A percentile compares a stretch with the other conserved stretches of the same genome.
These are phyloP conservation scores for Dendrocopos noguchii DNA, from an alignment of 2,113 vertebrate species.

Conservation along the genomic window DNA sequence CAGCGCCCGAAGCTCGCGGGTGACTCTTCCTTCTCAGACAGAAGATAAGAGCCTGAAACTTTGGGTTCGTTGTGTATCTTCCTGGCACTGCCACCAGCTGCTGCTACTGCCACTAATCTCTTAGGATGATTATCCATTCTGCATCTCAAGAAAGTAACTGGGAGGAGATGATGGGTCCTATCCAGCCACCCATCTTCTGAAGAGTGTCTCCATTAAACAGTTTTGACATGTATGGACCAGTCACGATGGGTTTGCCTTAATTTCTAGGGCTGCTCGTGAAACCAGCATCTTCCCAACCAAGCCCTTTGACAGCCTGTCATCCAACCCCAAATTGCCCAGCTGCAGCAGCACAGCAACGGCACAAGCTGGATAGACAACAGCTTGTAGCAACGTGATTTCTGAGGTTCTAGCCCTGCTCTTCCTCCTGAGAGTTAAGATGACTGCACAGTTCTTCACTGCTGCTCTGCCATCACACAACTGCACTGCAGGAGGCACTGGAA, in stretches of 20 bases:
- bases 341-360: neutral
- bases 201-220: neutral
- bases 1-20: neutral
- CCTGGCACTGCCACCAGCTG: neutral
- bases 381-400: rapidly evolving
- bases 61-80: neutral
- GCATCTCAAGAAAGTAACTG: neutral
- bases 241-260: neutral
- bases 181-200: neutral
- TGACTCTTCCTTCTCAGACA: neutral
- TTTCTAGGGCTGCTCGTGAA: neutral
- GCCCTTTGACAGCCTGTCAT: neutral
- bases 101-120: too few species aligned
- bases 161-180: neutral
- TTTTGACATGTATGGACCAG: neutral
- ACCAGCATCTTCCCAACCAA: neutral
- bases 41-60: neutral
- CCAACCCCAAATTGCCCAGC: neutral
- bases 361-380: neutral
- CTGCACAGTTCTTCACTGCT: neutral
- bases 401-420: neutral
- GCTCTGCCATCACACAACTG: too few species aligned
- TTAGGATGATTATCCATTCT: neutral
- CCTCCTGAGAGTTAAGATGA: neutral
- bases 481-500: neutral